Evolutionary conservation across 2,888 invertebrate genomes (phyloP).

Genomic region (Papilio demoleus): DNA sequence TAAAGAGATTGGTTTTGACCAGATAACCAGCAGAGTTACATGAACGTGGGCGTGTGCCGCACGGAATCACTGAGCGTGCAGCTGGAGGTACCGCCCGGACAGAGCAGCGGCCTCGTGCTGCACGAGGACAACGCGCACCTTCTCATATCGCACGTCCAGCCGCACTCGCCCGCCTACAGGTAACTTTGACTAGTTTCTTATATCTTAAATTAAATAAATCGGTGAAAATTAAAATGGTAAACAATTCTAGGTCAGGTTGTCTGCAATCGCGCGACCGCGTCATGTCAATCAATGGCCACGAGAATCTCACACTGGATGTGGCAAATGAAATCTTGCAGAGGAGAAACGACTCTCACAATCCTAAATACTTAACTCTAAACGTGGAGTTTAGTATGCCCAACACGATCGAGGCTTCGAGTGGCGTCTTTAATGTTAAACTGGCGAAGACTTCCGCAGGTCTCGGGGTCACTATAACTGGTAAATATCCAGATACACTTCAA

Average conservation of each 20-base stretch:
- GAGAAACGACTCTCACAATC: slow-evolving; percentile 82
- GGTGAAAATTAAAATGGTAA: background rate
- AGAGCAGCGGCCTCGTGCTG: slow-evolving; percentile 73
- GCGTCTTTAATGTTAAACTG: slow-evolving; percentile 95
- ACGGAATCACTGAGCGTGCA: slow-evolving; percentile 76
- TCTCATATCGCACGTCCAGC: slow-evolving; percentile 72
- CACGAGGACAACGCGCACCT: slow-evolving; percentile 71
- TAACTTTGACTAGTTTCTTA: too few species aligned
- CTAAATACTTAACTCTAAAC: slow-evolving; percentile 89
- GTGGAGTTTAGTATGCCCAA: slow-evolving; percentile 96
- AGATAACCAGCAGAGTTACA: slow-evolving; percentile 74
- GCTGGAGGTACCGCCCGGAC: slow-evolving; percentile 76
- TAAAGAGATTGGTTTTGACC: slow-evolving; percentile 33
- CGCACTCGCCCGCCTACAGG: slow-evolving; percentile 78
- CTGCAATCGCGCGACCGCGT: slow-evolving; percentile 92
- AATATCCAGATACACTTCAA: slow-evolving; percentile 34
- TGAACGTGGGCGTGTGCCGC: slow-evolving; percentile 76
- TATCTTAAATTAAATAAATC: too few species aligned
- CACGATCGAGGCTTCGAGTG: slow-evolving; percentile 94
- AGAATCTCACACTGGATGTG: slow-evolving; percentile 85
- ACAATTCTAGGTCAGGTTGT: slow-evolving; percentile 85
- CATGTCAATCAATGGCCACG: slow-evolving; percentile 92
- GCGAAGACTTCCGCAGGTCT: slow-evolving; percentile 91
- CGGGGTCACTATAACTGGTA: slow-evolving; percentile 95
- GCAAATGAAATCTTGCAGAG: slow-evolving; percentile 84